Evolutionary conservation across 2,113 vertebrate genomes (phyloP).

Genomic region (Chinchilla lanigera): DNA sequence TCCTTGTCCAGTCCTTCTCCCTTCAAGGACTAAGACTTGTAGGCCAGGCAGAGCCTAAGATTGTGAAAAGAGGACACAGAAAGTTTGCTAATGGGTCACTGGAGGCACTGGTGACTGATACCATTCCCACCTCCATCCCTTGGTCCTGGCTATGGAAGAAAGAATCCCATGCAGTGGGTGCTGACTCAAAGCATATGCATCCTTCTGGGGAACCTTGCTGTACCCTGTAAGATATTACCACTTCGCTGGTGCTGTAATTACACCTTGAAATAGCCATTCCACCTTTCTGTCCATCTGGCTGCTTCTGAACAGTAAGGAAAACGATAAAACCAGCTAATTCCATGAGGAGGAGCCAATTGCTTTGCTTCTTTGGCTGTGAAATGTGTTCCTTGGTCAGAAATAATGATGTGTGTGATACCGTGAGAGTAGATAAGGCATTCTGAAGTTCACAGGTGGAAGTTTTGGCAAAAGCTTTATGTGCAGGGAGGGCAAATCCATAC

Average conservation of each 20-base stretch:
- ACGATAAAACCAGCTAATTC: neutral
- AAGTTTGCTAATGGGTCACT: neutral
- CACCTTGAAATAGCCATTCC: neutral
- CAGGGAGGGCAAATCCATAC: neutral
- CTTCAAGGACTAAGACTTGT: neutral
- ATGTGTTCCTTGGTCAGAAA: neutral
- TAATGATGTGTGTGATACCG: neutral
- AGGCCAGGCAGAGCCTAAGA: neutral
- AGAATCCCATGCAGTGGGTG: neutral
- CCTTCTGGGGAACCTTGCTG: neutral
- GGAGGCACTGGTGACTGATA: neutral
- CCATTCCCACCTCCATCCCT: neutral
- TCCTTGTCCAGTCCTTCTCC: neutral
- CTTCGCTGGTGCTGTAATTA: neutral
- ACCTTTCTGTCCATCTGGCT: neutral
- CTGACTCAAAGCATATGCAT: neutral
- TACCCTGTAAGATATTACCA: neutral
- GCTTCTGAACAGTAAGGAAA: neutral
- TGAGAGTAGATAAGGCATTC: neutral
- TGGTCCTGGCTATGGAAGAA: neutral
- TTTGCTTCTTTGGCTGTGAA: neutral
- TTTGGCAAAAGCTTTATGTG: neutral
- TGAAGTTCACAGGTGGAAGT: neutral
- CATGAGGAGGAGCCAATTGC: neutral
- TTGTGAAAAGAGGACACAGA: neutral